Base-by-base conservation (phyloP, 2,888 invertebrate species). In the Callyntrura guangdongensis region DNA sequence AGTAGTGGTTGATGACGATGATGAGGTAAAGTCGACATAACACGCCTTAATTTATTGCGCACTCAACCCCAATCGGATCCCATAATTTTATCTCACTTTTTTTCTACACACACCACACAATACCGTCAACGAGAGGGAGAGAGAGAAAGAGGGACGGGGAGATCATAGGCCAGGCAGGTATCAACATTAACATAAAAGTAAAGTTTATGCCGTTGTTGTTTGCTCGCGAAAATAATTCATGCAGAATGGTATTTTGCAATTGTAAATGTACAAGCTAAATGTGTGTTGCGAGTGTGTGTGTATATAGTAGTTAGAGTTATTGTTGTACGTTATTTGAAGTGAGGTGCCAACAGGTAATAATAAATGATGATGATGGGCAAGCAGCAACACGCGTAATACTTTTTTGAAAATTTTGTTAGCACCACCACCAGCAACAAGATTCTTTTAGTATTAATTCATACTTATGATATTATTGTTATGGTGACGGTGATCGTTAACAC, bases 331-430 rank as follows among this genome's bases (percentile, higher is more conserved):
- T 82, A 85, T 79, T 85, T 90, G 79, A 90, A 90, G 82, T 86
- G 86, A 86, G 90, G 90, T 86, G 90, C 86, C 86, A 90, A 90
- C 86, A 86, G 82, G 59, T 90, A 90, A 86, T 86, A 86, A 89
- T n/a, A n/a, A n/a, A n/a, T n/a, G n/a, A n/a, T n/a, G n/a, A 85
- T 89, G 84, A 84, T 85, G 83, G 77, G 85, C 61, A 61, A 74
- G 83, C 89, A 89, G 77, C n/a, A n/a, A n/a, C n/a, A n/a, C n/a
- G 86, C 53, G 86, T 81, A 27, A 79, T 59, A 67, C 79, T 53
- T 81, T 25, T 53, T 56, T 25, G 25, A 56, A 14, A 9, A 25
- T 56, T 25, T 27, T 79, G 2, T 74, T 20, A 79, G 74, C 20
- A 47, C 4, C 74, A 20, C 3, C n/a, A n/a, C n/a, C n/a, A n/a